These are phyloP conservation scores for Choloepus hoffmanni DNA, from an alignment of 2,113 vertebrate genomes.

Conservation along the genomic window DNA sequence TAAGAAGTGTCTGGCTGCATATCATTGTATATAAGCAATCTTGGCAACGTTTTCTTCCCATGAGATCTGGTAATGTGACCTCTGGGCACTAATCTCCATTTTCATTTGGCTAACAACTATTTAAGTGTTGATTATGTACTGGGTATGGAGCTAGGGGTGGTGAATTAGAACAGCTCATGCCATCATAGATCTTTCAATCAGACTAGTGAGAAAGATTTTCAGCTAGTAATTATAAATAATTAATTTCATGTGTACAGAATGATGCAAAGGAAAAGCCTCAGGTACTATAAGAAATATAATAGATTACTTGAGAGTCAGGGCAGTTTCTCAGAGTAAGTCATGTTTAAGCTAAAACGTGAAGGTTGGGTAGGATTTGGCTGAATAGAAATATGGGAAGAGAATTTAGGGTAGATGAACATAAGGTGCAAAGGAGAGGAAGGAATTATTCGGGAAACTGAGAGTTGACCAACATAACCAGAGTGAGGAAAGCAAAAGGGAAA, in stretches of 20 bases:
- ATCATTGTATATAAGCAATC: neutral
- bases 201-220: neutral
- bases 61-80: neutral
- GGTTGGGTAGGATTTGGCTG: neutral
- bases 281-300: neutral
- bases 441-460: neutral
- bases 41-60: neutral
- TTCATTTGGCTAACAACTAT: neutral
- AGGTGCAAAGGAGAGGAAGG: neutral
- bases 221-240: neutral
- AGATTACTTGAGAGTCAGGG: neutral
- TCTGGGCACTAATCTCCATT: neutral
- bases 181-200: too few species aligned
- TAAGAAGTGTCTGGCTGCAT: neutral
- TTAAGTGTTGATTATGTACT: neutral
- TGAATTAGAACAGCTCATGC: neutral
- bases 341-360: neutral
- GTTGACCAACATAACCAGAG: neutral
- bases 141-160: neutral
- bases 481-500: neutral
- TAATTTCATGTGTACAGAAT: neutral
- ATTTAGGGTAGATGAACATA: neutral
- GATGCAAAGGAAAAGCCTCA: neutral
- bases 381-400: neutral
- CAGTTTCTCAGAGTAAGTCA: neutral